phyloP scores from a whole-genome alignment of 2,888 invertebrate species.

The Trichopoda pennipes region DNA sequence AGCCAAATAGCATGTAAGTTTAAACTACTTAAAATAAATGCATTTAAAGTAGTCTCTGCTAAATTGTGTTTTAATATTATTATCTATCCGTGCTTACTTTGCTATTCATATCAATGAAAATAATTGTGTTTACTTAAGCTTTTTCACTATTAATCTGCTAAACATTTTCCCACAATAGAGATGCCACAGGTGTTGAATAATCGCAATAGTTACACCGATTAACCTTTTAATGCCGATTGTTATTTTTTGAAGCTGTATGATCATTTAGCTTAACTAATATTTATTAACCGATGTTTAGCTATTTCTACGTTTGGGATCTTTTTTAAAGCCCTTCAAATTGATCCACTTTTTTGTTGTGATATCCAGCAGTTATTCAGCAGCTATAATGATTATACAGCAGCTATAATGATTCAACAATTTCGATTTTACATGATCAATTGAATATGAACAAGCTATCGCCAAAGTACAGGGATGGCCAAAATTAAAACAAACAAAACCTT shows the following conservation, averaged over 20 bases:
- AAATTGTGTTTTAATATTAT: background rate
- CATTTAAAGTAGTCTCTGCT: background rate
- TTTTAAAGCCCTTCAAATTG: background rate
- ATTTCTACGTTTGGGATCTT: background rate
- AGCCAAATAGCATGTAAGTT: slow-evolving; percentile 46
- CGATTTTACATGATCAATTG: too few relatives aligned
- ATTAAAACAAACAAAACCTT: too few relatives aligned
- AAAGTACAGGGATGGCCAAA: too few relatives aligned
- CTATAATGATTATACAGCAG: too few relatives aligned
- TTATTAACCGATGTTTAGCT: background rate
- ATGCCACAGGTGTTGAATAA: slow-evolving; percentile 30
- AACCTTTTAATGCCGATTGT: too few relatives aligned
- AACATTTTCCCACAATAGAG: slow-evolving; percentile 8
- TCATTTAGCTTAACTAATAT: background rate
- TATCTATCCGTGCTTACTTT: background rate
- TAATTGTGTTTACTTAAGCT: slow-evolving; percentile 6
- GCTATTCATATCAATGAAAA: background rate
- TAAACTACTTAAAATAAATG: slow-evolving; percentile 4
- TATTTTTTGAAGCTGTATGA: too few relatives aligned
- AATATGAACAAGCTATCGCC: too few relatives aligned
- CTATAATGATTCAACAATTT: too few relatives aligned
- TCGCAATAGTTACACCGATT: background rate
- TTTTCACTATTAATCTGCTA: slow-evolving; percentile 2
- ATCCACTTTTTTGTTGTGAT: background rate
- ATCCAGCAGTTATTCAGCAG: too few relatives aligned